Percentiles rank a stretch among this genome's conserved stretches.
phyloP scores from a whole-genome alignment of 2,888 invertebrate genomes.

The Fissipunctia ypsillon region DNA sequence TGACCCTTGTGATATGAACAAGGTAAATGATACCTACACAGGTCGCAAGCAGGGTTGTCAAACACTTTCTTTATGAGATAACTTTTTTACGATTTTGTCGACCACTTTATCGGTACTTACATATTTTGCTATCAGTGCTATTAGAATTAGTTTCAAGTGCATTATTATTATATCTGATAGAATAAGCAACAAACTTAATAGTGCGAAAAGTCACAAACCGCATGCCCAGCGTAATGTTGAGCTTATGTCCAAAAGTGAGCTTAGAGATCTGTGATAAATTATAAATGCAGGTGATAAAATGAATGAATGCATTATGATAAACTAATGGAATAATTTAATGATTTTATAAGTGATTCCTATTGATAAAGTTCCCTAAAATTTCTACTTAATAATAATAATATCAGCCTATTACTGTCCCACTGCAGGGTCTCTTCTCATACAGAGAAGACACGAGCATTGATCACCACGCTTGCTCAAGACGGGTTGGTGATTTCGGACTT shows the following conservation, averaged over 20 bases:
- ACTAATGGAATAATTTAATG: not conserved
- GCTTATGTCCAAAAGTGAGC: not conserved
- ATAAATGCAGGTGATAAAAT: too few relatives aligned
- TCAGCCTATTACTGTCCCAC: not conserved
- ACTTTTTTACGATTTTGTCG: conserved; percentile 6
- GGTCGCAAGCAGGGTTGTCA: conserved; percentile 51
- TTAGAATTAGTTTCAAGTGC: not conserved
- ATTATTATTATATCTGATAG: not conserved
- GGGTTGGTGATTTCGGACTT: not conserved
- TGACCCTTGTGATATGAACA: conserved; percentile 64
- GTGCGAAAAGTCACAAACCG: not conserved
- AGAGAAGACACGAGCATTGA: not conserved
- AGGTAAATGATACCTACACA: conserved; percentile 56
- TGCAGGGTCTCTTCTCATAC: not conserved
- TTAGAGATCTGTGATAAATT: not conserved
- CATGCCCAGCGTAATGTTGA: not conserved
- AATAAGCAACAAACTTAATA: not conserved
- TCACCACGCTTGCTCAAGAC: too few relatives aligned
- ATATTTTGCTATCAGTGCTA: not conserved
- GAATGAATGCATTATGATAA: not conserved
- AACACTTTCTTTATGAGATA: conserved; percentile 8
- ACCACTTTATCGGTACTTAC: not conserved
- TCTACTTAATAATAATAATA: not conserved
- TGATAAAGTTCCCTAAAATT: not conserved
- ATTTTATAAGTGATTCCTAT: not conserved